Percentiles rank a stretch among this genome's conserved stretches.
These are phyloP conservation scores for Hydroisotoma schaefferi DNA, from an alignment of 2,888 invertebrate species.

Conservation along the genomic window DNA sequence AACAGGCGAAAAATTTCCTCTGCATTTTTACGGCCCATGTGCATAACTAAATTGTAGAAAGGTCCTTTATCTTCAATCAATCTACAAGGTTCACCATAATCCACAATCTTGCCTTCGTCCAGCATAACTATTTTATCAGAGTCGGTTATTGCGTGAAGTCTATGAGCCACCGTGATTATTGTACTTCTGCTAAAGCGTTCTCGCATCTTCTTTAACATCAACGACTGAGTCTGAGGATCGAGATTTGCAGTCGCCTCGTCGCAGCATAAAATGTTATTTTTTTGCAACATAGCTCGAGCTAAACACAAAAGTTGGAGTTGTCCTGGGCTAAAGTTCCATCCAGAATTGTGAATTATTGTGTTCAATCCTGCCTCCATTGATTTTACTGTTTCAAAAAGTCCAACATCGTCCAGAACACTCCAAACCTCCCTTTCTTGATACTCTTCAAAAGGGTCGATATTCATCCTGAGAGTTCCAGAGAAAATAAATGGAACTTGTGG, in stretches of 20 bases:
- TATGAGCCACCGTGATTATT: slow-evolving; percentile 24
- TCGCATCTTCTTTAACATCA: slow-evolving; percentile 18
- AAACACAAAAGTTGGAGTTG: slow-evolving; percentile 28
- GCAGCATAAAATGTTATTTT: slow-evolving; percentile 20
- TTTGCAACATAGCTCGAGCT: slow-evolving; percentile 20
- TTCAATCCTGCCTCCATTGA: slow-evolving; percentile 17
- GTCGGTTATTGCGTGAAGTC: slow-evolving; percentile 19
- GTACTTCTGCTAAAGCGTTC: slow-evolving; percentile 19
- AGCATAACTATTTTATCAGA: slow-evolving; percentile 25
- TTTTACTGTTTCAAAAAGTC: slow-evolving; percentile 46
- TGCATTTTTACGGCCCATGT: slow-evolving; percentile 8
- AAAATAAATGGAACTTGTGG: slow-evolving; percentile 88
- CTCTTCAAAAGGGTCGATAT: slow-evolving; percentile 83
- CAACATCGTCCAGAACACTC: slow-evolving; percentile 76
- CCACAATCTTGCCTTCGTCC: slow-evolving; percentile 22
- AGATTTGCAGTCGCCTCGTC: slow-evolving; percentile 22
- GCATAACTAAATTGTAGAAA: slow-evolving; percentile 15
- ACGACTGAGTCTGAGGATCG: slow-evolving; percentile 15
- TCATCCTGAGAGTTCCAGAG: slow-evolving; percentile 79
- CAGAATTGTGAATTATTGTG: slow-evolving; percentile 17
- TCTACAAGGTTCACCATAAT: slow-evolving; percentile 21
- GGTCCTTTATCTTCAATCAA: slow-evolving; percentile 20
- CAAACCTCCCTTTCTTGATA: slow-evolving; percentile 74
- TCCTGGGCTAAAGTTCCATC: slow-evolving; percentile 21
- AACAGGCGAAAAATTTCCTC: slow-evolving; percentile 14